Conservation (phyloP, 2,113 vertebrate genomes). For the Rutilus rutilus region DNA sequence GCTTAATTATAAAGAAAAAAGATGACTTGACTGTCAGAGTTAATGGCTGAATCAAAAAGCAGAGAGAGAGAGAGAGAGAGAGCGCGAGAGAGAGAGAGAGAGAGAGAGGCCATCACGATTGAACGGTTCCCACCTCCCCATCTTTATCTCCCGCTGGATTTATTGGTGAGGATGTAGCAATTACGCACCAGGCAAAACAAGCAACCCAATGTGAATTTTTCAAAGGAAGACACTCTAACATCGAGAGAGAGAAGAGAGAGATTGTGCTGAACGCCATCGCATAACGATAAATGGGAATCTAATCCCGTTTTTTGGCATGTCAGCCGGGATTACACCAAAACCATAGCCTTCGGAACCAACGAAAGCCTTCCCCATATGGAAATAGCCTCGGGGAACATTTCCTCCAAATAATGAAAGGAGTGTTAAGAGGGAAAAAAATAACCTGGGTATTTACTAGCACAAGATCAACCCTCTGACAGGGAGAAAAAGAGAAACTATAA, state of each 20-base stretch:
- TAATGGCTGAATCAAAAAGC: slow-evolving; percentile 3
- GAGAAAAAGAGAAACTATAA: slow-evolving; percentile 33
- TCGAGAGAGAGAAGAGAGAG: neutral
- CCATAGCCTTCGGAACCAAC: slow-evolving; percentile 16
- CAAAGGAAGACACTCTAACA: neutral
- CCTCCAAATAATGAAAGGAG: slow-evolving; percentile 52
- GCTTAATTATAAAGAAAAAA: slow-evolving; percentile 7
- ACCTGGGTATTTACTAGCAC: neutral
- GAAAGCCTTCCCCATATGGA: slow-evolving; percentile 10
- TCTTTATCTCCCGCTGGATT: slow-evolving; percentile 19
- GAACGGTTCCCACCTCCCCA: neutral
- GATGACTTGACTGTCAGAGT: slow-evolving; percentile 1
- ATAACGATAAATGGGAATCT: slow-evolving; percentile 41
- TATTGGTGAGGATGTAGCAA: neutral
- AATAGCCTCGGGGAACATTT: slow-evolving; percentile 25
- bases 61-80: neutral
- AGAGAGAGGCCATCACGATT: slow-evolving; percentile 3
- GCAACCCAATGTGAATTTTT: neutral
- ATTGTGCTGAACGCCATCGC: slow-evolving; percentile 11
- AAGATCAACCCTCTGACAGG: slow-evolving; percentile 2
- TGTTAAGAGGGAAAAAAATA: slow-evolving; percentile 38
- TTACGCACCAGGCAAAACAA: slow-evolving; percentile 25
- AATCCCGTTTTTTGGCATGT: slow-evolving; percentile 53
- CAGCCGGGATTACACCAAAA: slow-evolving; percentile 48
- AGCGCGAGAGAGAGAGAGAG: too few relatives aligned